phyloP scores from a whole-genome alignment of 2,113 vertebrate genomes.

The Atrichornis clamosus region DNA sequence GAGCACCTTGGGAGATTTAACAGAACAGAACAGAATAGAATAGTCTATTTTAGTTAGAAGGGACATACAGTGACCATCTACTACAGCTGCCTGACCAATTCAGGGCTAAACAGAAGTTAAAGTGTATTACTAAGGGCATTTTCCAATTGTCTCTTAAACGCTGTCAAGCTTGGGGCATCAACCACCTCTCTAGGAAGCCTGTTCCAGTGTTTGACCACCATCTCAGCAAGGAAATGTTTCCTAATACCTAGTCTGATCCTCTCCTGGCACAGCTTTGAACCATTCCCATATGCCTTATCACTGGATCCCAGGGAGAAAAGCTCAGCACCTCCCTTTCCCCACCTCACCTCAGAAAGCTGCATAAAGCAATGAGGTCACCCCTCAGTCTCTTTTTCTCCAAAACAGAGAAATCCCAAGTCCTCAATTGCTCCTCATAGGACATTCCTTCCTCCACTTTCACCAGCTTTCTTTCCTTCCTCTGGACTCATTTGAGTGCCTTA shows the following conservation, averaged over 20 bases:
- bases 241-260: background rate
- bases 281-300: fast-evolving
- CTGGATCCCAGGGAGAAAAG: background rate
- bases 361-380: fast-evolving
- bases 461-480: background rate
- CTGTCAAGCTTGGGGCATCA: fast-evolving
- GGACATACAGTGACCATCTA: fast-evolving
- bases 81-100: background rate
- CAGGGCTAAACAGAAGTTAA: background rate
- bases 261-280: background rate
- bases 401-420: background rate
- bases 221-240: background rate
- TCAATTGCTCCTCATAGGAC: background rate
- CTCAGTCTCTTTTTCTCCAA: background rate
- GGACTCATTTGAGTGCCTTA: background rate
- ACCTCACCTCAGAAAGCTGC: background rate
- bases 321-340: background rate
- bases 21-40: background rate
- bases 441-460: background rate
- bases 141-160: background rate
- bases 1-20: background rate
- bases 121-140: background rate
- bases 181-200: background rate
- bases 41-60: background rate
- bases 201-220: background rate